Evolutionary conservation across 2,797 vertebrate genomes (phyloP).

Genomic region (Cossypha niveicapilla): DNA sequence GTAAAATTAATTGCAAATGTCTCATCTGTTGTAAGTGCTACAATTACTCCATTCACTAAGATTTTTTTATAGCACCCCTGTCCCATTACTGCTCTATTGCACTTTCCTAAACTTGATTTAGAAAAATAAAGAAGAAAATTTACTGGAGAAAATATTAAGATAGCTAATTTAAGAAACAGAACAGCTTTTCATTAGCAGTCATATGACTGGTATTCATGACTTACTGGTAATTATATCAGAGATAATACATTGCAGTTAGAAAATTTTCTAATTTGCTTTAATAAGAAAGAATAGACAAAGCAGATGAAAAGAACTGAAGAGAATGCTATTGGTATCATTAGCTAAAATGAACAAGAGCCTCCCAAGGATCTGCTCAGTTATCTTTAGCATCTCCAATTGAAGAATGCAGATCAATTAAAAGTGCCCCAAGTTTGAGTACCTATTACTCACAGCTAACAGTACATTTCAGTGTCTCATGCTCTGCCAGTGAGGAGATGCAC

Average conservation of each 20-base stretch:
- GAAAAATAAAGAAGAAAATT: conserved; percentile 28
- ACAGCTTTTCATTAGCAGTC: conserved; percentile 46
- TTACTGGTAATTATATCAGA: conserved; percentile 52
- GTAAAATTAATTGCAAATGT: conserved; percentile 37
- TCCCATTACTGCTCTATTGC: neutral
- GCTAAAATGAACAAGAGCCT: neutral
- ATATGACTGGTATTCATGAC: conserved; percentile 6
- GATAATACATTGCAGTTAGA: conserved; percentile 22
- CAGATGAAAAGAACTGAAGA: conserved; percentile 14
- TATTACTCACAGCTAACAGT: neutral
- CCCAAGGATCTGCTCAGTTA: neutral
- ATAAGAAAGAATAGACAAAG: conserved; percentile 25
- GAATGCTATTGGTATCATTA: neutral
- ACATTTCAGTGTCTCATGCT: neutral
- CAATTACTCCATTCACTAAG: neutral
- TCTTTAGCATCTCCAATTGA: neutral
- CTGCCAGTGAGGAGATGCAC: neutral
- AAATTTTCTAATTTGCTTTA: conserved; percentile 22
- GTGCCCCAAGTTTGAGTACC: neutral
- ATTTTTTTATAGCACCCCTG: conserved; percentile 6
- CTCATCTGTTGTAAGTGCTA: conserved; percentile 1
- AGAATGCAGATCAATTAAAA: neutral
- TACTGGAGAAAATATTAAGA: conserved; percentile 28
- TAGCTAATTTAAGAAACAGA: conserved; percentile 48
- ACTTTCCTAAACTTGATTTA: conserved; percentile 13